These are phyloP conservation scores for Amblyjoppa proteus DNA, from an alignment of 2,888 invertebrate genomes.

Conservation along the genomic window DNA sequence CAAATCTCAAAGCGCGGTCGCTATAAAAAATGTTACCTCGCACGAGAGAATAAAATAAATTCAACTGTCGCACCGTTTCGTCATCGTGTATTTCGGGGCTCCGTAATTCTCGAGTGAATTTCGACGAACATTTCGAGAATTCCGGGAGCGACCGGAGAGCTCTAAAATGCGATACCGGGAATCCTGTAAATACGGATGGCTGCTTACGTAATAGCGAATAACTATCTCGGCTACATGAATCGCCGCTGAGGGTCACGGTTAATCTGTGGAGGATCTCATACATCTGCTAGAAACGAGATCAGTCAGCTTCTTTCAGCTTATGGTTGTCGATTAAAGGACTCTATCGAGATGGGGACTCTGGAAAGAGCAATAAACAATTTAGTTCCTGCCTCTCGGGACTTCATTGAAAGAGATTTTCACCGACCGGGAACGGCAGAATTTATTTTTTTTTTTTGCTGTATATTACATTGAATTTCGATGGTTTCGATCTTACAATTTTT, in stretches of 20 bases:
- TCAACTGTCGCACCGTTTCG: conserved; percentile 20
- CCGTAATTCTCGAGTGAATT: background rate
- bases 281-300: background rate
- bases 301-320: background rate
- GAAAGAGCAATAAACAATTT: conserved; percentile 4
- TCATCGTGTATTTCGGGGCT: background rate
- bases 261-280: background rate
- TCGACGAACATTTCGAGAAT: background rate
- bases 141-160: background rate
- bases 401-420: background rate
- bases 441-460: background rate
- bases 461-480: background rate
- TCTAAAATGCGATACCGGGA: background rate
- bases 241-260: conserved; percentile 32
- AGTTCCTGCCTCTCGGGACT: background rate
- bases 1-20: conserved; percentile 36
- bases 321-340: background rate
- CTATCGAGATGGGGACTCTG: background rate
- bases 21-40: conserved; percentile 36
- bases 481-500: background rate
- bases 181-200: background rate
- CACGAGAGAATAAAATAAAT: conserved; percentile 30
- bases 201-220: conserved; percentile 24
- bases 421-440: background rate
- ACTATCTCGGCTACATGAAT: conserved; percentile 16